These are phyloP conservation scores for Amazona guildingii DNA, from an alignment of 2,113 vertebrate genomes.

Conservation along the genomic window DNA sequence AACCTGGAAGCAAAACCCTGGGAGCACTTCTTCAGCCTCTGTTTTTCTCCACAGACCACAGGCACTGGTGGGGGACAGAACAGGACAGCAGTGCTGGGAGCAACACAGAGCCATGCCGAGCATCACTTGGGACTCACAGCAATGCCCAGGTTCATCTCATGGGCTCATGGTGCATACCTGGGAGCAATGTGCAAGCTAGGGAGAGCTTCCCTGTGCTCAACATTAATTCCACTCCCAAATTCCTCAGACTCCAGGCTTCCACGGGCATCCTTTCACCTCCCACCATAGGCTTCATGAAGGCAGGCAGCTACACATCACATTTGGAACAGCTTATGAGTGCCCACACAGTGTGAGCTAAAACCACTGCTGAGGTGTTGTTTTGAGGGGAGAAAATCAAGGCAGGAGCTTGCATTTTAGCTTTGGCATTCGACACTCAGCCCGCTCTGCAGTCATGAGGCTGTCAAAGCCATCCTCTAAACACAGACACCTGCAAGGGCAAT, in stretches of 20 bases:
- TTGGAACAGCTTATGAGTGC: accelerated
- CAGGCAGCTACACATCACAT: neutral
- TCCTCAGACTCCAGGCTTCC: accelerated
- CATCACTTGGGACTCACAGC: neutral
- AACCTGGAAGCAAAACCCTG: neutral
- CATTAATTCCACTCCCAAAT: neutral
- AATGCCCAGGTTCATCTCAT: neutral
- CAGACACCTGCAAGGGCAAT: neutral
- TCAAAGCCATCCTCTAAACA: neutral
- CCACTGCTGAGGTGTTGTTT: neutral
- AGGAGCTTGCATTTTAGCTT: neutral
- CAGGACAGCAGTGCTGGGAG: neutral
- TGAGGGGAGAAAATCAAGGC: neutral
- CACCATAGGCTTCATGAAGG: neutral
- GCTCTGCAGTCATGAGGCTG: neutral
- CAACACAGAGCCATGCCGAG: accelerated
- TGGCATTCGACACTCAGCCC: neutral
- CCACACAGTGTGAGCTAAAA: neutral
- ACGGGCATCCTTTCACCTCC: neutral
- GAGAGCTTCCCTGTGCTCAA: neutral
- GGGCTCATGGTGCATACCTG: neutral
- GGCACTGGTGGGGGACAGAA: neutral
- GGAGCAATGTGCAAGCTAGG: neutral
- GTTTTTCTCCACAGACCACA: neutral
- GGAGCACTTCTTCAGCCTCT: neutral